phyloP scores from a whole-genome alignment of 2,797 vertebrate genomes.

The Scomberomorus guttatus region DNA sequence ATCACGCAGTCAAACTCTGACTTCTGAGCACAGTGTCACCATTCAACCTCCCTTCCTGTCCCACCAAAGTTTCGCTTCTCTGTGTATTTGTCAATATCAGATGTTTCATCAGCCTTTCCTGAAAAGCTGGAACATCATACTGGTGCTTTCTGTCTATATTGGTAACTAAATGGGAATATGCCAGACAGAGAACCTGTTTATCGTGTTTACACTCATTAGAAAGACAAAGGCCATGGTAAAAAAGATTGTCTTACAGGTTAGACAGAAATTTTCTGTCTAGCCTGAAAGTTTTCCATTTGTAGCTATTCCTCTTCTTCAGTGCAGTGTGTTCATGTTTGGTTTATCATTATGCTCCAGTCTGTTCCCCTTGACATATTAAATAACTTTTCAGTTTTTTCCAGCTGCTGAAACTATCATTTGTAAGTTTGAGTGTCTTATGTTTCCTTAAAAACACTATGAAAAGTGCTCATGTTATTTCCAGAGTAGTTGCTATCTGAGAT shows the following conservation, averaged over 20 bases:
- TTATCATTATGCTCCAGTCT: no score
- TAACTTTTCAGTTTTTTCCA: no score
- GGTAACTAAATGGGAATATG: neutral
- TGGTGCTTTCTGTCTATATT: neutral
- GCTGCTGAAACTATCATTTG: neutral
- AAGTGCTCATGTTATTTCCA: no score
- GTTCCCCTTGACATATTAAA: no score
- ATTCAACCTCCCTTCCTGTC: neutral
- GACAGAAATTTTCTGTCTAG: no score
- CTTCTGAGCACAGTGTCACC: slow-evolving; percentile 19
- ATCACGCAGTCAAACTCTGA: slow-evolving; percentile 11
- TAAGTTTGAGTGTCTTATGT: no score
- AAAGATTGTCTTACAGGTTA: neutral
- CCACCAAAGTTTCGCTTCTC: neutral
- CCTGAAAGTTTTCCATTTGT: no score
- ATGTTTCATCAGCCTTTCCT: neutral
- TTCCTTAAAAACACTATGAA: neutral
- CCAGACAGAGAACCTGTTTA: neutral
- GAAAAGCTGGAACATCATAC: neutral
- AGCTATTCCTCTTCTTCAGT: no score
- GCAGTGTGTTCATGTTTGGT: no score
- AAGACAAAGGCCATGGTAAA: neutral
- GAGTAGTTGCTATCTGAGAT: no score
- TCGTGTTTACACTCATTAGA: no score
- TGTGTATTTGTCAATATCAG: neutral